Conservation (phyloP, 2,113 vertebrate species). For the Platysteira castanea region DNA sequence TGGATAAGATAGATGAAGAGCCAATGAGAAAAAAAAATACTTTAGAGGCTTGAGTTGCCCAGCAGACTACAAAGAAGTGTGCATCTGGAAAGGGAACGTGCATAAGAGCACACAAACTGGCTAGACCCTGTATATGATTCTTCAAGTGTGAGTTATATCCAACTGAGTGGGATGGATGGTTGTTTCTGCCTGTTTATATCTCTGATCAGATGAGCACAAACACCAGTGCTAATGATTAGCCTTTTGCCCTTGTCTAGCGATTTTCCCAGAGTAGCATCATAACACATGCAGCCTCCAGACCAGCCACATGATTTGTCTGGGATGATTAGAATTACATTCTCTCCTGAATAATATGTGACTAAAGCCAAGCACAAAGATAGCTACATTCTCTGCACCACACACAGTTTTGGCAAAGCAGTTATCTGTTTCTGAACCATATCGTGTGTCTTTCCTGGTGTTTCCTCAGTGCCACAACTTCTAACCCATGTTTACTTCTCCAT, state of each 20-base stretch:
- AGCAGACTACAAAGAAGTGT: background rate
- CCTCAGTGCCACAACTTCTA: background rate
- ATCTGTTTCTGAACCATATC: background rate
- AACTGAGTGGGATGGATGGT: background rate
- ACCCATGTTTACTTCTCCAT: background rate
- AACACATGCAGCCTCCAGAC: background rate
- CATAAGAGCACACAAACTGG: accelerated
- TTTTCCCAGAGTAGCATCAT: background rate
- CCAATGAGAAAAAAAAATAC: background rate
- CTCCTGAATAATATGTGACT: background rate
- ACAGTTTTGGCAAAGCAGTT: background rate
- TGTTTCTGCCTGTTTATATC: background rate
- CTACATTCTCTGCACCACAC: background rate
- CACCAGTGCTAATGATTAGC: background rate
- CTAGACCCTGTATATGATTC: background rate
- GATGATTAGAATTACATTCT: background rate
- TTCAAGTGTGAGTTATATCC: background rate
- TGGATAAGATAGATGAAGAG: background rate
- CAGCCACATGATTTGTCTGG: background rate
- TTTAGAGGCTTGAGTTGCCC: background rate
- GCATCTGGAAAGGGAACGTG: background rate
- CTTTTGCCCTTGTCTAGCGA: background rate
- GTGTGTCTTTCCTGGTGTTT: background rate
- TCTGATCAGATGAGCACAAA: background rate
- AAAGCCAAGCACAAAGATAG: background rate